Evolutionary conservation across 1,140 invertebrate genomes (phyloP), one percentile per base, ranked within the genome.

Genomic region (Metopolophium dirhodum): DNA sequence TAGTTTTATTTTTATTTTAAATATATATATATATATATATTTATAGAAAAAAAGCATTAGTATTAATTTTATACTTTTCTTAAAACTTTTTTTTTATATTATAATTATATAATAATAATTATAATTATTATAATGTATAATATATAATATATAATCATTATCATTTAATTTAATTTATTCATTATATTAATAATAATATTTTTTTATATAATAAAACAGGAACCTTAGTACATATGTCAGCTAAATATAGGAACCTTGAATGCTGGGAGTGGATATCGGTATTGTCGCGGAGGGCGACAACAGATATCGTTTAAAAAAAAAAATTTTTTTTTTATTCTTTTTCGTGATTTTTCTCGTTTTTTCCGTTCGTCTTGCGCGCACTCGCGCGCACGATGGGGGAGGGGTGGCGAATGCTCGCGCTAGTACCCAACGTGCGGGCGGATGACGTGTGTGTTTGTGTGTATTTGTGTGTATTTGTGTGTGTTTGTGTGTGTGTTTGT

Each of bases 161-260:
- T 94, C 94, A 94, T 94, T 94, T 94, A 94, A 94, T 94, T 94
- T 94, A 94, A 94, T 94, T 94, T 94, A 83, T 37, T 90, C n/a
- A 93, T 83, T 35, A 86, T 49, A 93, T 68, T 93, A 83, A 57
- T 90, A 90, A 51, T 90, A 89, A 88, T 90, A 93, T 89, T 93
- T 68, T 18, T 77, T 77, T 88, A 87, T 91, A 93, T 94, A 91
- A 94, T 94, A 94, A 94, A 95, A 95, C 95, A 95, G 95, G 95
- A 95, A 95, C 95, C 95, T 95, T 95, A 95, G 94, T 95, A 94
- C 95, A 90, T 93, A 94, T 94, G 95, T 95, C 95, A 95, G 95
- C 95, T 95, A 95, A 94, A 94, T 95, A 93, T 95, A 95, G 95
- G 95, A 95, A 95, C 95, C 95, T 95, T 95, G 94, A 94, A 94